phyloP scores from a whole-genome alignment of 2,888 invertebrate species.

The Ectemnius lituratus region DNA sequence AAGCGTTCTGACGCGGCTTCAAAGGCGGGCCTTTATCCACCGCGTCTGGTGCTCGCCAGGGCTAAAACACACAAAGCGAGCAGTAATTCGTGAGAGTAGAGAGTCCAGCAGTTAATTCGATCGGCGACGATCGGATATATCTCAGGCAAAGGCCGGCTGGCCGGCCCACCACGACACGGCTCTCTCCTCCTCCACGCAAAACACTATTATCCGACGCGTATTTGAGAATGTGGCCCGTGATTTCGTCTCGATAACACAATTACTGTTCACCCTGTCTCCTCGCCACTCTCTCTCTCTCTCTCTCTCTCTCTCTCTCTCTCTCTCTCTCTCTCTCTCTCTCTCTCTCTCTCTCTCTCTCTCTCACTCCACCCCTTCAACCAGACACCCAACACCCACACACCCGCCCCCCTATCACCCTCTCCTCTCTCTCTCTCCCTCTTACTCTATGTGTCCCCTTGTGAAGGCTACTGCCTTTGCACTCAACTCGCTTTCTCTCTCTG shows the following conservation, averaged over 20 bases:
- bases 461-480: no score
- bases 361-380: conserved; percentile 16
- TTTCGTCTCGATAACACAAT: conserved; percentile 74
- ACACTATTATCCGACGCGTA: conserved; percentile 51
- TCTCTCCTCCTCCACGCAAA: conserved; percentile 36
- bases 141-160: background rate
- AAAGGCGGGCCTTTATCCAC: conserved; percentile 1
- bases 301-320: conserved; percentile 50
- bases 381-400: no score
- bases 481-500: background rate
- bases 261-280: conserved; percentile 59
- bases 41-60: background rate
- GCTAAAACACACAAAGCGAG: conserved; percentile 2
- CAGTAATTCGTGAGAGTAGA: conserved; percentile 1
- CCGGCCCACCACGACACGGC: background rate
- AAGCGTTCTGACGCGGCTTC: no score
- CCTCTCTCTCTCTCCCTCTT: conserved; percentile 50
- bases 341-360: conserved; percentile 48
- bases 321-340: conserved; percentile 48
- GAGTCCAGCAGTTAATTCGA: background rate
- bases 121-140: conserved; percentile 3
- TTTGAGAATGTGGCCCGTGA: conserved; percentile 74
- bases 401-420: conserved; percentile 32
- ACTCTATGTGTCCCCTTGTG: background rate
- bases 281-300: conserved; percentile 46